Conservation (phyloP, 2,888 invertebrate species). For the Xylota sylvarum region DNA sequence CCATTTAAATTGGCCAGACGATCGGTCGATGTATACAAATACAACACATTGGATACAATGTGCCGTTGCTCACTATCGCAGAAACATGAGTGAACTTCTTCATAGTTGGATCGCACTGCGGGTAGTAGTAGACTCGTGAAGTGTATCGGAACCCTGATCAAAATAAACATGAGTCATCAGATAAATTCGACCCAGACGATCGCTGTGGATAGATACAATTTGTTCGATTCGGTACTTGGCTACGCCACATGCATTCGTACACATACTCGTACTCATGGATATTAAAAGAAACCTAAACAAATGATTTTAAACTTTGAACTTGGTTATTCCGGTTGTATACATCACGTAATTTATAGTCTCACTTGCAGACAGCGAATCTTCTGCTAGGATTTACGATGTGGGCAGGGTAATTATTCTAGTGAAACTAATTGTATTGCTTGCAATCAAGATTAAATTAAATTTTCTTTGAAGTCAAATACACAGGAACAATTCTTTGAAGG, state of each 20-base stretch:
- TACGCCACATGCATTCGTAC: conserved; percentile 1
- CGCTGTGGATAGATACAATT: neutral
- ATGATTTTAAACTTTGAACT: conserved; percentile 20
- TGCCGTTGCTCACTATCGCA: neutral
- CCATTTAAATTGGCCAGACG: conserved; percentile 21
- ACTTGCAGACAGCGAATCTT: neutral
- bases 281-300: neutral
- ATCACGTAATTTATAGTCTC: neutral
- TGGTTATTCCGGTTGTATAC: neutral
- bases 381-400: neutral
- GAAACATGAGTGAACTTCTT: conserved; percentile 7
- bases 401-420: neutral
- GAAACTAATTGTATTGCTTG: neutral
- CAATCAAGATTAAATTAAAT: neutral
- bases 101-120: neutral
- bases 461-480: neutral
- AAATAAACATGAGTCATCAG: conserved; percentile 47
- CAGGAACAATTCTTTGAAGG: no score
- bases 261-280: neutral
- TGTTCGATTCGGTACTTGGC: conserved; percentile 3
- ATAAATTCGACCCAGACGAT: conserved; percentile 36
- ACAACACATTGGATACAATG: neutral
- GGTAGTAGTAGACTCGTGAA: neutral
- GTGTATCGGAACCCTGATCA: neutral
- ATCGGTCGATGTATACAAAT: conserved; percentile 16